Evolutionary conservation across 2,113 vertebrate species (phyloP).

Genomic region (Takifugu bimaculatus): DNA sequence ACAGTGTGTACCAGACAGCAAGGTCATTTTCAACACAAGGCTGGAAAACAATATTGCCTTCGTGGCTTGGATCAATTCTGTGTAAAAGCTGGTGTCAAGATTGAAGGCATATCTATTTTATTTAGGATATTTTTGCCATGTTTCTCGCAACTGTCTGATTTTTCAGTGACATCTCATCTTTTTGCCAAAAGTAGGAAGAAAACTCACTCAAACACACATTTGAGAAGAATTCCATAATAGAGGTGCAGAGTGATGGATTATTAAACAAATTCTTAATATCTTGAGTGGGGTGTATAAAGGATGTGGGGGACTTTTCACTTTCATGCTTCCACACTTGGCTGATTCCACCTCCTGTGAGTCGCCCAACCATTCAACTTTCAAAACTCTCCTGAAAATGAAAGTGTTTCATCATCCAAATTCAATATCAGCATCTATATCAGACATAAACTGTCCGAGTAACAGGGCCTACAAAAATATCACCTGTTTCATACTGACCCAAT

Average conservation of each 20-base stretch:
- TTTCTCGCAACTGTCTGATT: not conserved
- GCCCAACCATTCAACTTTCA: conserved; percentile 2
- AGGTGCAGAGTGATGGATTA: conserved; percentile 27
- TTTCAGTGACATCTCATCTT: conserved; percentile 6
- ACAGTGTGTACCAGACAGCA: too few relatives aligned
- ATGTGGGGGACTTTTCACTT: conserved; percentile 14
- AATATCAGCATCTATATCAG: too few relatives aligned
- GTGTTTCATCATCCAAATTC: not conserved
- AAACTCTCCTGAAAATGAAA: conserved; percentile 3
- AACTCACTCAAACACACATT: conserved; percentile 9
- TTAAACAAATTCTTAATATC: conserved; percentile 26
- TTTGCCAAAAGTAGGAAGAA: not conserved
- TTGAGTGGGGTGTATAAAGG: conserved; percentile 19
- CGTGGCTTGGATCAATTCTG: not conserved
- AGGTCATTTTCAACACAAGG: too few relatives aligned
- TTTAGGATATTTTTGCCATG: not conserved
- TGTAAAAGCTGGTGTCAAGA: not conserved
- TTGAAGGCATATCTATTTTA: not conserved
- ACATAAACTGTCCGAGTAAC: too few relatives aligned
- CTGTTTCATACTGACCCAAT: too few relatives aligned
- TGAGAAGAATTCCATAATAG: conserved; percentile 10
- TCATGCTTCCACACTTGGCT: conserved; percentile 11
- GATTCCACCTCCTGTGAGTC: conserved; percentile 17
- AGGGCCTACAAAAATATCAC: too few relatives aligned
- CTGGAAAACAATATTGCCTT: too few relatives aligned